A percentile compares a stretch with the other conserved stretches of the same genome.
Evolutionary conservation across 2,888 invertebrate species (phyloP).

Genomic region (Empis stercorea): DNA sequence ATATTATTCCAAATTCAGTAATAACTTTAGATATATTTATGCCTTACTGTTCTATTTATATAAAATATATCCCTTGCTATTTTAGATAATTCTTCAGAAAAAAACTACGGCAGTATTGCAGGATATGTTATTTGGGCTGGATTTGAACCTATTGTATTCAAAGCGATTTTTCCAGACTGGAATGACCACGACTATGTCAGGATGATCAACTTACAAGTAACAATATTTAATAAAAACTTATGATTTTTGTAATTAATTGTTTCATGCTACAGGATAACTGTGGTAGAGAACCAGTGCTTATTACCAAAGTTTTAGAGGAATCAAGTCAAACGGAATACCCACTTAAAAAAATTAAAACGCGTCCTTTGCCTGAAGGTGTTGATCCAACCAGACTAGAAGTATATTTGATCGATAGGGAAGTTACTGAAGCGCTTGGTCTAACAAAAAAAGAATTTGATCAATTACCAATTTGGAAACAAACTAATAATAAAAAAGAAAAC

Average conservation of each 20-base stretch:
- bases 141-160: constrained; percentile 72
- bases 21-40: too few species aligned
- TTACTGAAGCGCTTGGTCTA: constrained; percentile 56
- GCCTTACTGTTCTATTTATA: too few species aligned
- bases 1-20: too few species aligned
- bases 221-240: constrained; percentile 13
- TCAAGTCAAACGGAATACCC: constrained; percentile 64
- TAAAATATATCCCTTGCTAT: too few species aligned
- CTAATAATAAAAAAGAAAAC: constrained; percentile 76
- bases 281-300: constrained; percentile 22
- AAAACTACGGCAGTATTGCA: constrained; percentile 18
- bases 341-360: constrained; percentile 61
- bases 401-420: constrained; percentile 71
- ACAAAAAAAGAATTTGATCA: constrained; percentile 70
- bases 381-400: constrained; percentile 79
- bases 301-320: constrained; percentile 43
- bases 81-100: neutral
- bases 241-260: neutral
- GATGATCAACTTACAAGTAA: constrained; percentile 65
- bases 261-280: constrained; percentile 28
- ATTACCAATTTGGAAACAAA: constrained; percentile 84
- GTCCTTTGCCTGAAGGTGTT: constrained; percentile 83
- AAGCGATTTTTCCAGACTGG: constrained; percentile 80
- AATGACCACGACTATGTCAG: constrained; percentile 58
- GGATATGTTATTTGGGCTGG: constrained; percentile 70